These are phyloP conservation scores for Panagrolaimus sp. DNA, from an alignment of 1,140 invertebrate species.

Conservation along the genomic window DNA sequence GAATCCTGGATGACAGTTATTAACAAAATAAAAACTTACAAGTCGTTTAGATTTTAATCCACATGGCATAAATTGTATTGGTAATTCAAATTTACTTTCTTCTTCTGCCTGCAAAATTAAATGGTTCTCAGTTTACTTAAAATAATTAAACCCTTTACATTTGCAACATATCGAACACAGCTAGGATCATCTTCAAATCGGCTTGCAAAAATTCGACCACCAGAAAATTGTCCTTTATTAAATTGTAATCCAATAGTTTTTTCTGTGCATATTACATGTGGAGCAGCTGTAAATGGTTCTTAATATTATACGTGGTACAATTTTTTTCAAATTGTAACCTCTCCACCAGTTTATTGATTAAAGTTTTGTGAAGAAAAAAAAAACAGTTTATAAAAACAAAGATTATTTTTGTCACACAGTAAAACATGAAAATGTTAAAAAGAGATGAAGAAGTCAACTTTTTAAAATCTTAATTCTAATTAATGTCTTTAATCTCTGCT, in stretches of 20 bases:
- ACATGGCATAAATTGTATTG: slow-evolving; percentile 25
- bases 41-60: slow-evolving; percentile 27
- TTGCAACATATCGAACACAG: slow-evolving; percentile 26
- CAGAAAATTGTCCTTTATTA: slow-evolving; percentile 3
- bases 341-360: no score
- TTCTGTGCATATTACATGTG: slow-evolving; percentile 17
- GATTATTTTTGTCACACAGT: no score
- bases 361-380: no score
- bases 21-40: slow-evolving; percentile 12
- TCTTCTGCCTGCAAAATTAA: slow-evolving; percentile 17
- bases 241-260: slow-evolving; percentile 30
- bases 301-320: no score
- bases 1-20: no score
- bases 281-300: no score
- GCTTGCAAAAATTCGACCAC: slow-evolving; percentile 24
- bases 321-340: no score
- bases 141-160: slow-evolving; percentile 19
- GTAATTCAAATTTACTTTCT: slow-evolving; percentile 21
- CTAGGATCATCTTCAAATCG: slow-evolving; percentile 24
- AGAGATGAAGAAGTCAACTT: no score
- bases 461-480: no score
- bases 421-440: no score
- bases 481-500: no score
- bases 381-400: no score
- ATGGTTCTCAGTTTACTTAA: not conserved